Evolutionary conservation across 2,888 invertebrate genomes (phyloP), one percentile per base, ranked within the genome.

Genomic region (Drosophila maculinotata): DNA sequence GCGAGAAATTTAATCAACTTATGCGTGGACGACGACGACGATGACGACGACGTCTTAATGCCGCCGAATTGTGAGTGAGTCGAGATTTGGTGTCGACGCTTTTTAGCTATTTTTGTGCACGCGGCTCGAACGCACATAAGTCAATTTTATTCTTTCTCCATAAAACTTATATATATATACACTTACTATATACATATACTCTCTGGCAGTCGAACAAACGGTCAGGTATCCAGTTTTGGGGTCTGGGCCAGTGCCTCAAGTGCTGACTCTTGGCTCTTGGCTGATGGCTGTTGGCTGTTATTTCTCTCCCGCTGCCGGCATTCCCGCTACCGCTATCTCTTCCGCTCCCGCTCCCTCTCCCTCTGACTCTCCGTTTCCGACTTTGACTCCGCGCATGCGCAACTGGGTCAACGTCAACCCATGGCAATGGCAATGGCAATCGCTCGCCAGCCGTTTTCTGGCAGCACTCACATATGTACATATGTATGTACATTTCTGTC

Each of bases 1-100:
- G 87, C 84, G 84, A 80, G 84, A 87, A 80, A 80, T 87, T 80
- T 80, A 87, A 80, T 80, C 85, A 80, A 86, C 81, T 84, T 86
- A 77, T 66, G 87, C 66, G 79, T 80, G 62, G 75, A 58, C 64
- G 42, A 48, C 33, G 45, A 28, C 33, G 63, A 44, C 28, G 23
- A 33, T 20, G 59, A 36, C 17, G 62, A 42, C 77, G 60, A 78
- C 76, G 76, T 85, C 82, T 79, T 79, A 85, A 79, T 85, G 72
- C 69, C 59, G 51, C 52, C 75, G 69, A 69, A 77, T 28, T 70
- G 66, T 69, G 38, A 58, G 57, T 63, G 33, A 14, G 42, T 25
- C 31, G 48, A 54, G 69, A 59, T 20, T 2, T 2, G 2, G 79
- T 62, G 82, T 51, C 41, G 63, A 58, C 59, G 78, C 39, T 65